phyloP scores from a whole-genome alignment of 92 coral and sea anemone genomes.

The Umimayanthus chanpuru region DNA sequence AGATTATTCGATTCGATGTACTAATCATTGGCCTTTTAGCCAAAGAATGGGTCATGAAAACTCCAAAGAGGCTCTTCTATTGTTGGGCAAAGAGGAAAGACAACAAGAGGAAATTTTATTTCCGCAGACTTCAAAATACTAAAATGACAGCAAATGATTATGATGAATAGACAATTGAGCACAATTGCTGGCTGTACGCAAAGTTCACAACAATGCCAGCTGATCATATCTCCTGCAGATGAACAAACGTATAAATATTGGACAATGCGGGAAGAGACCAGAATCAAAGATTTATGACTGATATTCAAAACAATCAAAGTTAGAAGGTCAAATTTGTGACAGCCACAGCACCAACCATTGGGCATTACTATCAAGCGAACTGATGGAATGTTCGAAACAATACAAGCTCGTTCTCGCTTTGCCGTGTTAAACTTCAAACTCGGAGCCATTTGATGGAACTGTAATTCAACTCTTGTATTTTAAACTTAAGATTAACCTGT shows the following conservation, averaged over 20 bases:
- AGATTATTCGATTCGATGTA: background rate
- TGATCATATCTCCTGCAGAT: conserved; percentile 8
- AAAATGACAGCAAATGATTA: background rate
- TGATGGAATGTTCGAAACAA: background rate
- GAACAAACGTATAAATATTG: background rate
- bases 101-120: background rate
- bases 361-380: background rate
- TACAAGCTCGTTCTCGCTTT: background rate
- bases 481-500: too few species aligned
- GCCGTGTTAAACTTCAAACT: background rate
- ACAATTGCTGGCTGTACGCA: background rate
- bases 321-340: conserved; percentile 3
- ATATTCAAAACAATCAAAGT: background rate
- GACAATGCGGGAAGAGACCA: background rate
- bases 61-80: background rate
- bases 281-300: background rate
- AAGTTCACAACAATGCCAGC: background rate
- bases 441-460: background rate
- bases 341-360: background rate
- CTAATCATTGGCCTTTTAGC: background rate
- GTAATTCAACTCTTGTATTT: background rate
- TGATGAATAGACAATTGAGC: background rate
- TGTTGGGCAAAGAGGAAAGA: background rate
- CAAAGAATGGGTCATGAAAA: background rate
- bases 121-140: background rate